Base-by-base conservation (phyloP, 2,113 vertebrate species). In the Xenotilapia longispinis region DNA sequence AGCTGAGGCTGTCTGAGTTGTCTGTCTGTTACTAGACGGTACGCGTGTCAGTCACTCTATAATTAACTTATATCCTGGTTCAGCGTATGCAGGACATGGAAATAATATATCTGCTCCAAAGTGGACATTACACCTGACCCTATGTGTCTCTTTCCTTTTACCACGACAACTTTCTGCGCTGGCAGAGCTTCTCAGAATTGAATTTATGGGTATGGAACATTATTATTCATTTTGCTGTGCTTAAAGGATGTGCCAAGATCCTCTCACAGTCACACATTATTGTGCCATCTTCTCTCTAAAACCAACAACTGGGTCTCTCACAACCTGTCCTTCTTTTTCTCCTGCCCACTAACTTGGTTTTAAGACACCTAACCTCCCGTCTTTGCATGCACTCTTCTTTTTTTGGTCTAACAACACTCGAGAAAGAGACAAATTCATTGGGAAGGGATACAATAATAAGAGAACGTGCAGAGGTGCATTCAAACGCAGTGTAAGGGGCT, bases 171-270 rank as follows among this genome's bases (percentile, higher is more conserved):
- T 96, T 97, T 98, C 97, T 97, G 97, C 96, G 97, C 97, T 98
- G 97, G 98, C 98, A 99, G 98, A 98, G 97, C 97, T 99, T 97
- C 98, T 99, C 97, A 98, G 98, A 98, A 98, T 98, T 99, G 97
- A 99, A 98, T 98, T 99, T 97, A 98, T 98, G 97, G 98, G 98
- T 99, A 99, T 96, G 98, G 96, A 98, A 97, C 94, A 93, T 97
- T 95, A 93, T 96, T 97, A 97, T 97, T 98, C 97, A 97, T 96
- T 95, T 94, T 95, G 90, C 91, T 96, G 93, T 95, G 88, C 94
- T 96, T 96, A 94, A 95, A 94, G 93, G 94, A 86, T 94, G 95
- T 97, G 96, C 95, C 95, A 94, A 95, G 94, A 95, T 94, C 95
- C 95, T 94, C 92, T 94, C 93, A 95, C 92, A 95, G 91, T 96